phyloP scores from a whole-genome alignment of 2,888 invertebrate genomes.

The Habrosyne pyritoides region DNA sequence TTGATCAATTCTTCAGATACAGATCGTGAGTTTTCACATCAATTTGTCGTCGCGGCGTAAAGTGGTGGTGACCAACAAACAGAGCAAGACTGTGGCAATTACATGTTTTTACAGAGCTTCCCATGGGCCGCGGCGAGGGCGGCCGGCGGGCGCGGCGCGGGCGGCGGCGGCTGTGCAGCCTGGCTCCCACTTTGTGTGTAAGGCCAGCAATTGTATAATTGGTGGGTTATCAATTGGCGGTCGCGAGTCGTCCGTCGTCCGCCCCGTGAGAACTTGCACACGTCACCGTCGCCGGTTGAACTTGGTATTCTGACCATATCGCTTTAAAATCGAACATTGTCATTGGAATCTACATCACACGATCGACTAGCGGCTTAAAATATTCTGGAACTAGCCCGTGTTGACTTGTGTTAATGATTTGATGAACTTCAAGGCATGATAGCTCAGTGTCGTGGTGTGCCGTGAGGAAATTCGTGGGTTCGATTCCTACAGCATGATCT shows the following conservation, averaged over 20 bases:
- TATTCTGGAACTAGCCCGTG: too few relatives aligned
- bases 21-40: constrained; percentile 12
- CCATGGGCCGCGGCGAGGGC: constrained; percentile 23
- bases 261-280: constrained; percentile 25
- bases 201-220: constrained; percentile 70
- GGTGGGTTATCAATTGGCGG: constrained; percentile 55
- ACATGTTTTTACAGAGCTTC: constrained; percentile 33
- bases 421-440: too few relatives aligned
- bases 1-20: constrained; percentile 2
- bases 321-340: background rate
- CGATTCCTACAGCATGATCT: too few relatives aligned
- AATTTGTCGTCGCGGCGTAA: constrained; percentile 33
- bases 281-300: background rate
- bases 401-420: background rate
- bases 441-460: too few relatives aligned
- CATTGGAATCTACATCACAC: background rate
- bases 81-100: constrained; percentile 30
- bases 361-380: too few relatives aligned
- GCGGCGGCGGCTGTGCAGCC: constrained; percentile 12
- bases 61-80: constrained; percentile 39
- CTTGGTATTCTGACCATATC: background rate
- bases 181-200: constrained; percentile 39
- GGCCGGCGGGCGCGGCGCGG: constrained; percentile 17
- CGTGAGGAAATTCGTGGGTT: too few relatives aligned
- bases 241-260: constrained; percentile 19